phyloP scores from a whole-genome alignment of 2,113 vertebrate genomes.

The Enhydra lutris region DNA sequence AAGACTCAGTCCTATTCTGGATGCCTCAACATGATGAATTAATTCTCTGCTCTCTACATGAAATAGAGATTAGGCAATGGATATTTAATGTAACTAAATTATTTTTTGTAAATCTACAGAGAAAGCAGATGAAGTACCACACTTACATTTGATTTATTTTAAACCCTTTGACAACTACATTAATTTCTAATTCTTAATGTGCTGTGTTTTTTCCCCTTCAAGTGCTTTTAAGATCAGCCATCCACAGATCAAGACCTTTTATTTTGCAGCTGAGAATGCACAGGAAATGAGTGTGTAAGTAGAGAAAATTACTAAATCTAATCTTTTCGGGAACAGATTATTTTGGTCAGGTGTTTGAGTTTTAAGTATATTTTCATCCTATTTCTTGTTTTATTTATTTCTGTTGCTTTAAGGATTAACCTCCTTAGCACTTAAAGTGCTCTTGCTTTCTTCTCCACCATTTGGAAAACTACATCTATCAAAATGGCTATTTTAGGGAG shows the following conservation, averaged over 20 bases:
- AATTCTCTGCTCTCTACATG: background rate
- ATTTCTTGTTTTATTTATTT: background rate
- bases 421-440: background rate
- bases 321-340: background rate
- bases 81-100: background rate
- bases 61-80: background rate
- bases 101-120: background rate
- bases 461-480: background rate
- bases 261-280: slow-evolving; percentile 94
- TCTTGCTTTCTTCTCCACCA: background rate
- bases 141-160: background rate
- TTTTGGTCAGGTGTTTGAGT: background rate
- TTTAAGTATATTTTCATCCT: background rate
- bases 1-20: background rate
- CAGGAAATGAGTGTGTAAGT: slow-evolving; percentile 97
- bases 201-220: slow-evolving; percentile 50
- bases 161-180: background rate
- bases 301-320: background rate
- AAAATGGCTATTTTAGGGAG: slow-evolving; percentile 15
- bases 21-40: background rate
- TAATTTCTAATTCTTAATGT: slow-evolving; percentile 33
- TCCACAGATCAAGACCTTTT: slow-evolving; percentile 95
- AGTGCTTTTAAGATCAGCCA: slow-evolving; percentile 98
- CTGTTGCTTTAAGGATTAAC: background rate
- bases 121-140: background rate